Percentiles rank a stretch among this genome's conserved stretches.
Conservation (phyloP, 1,140 invertebrate species). For the Chlorops oryzae region DNA sequence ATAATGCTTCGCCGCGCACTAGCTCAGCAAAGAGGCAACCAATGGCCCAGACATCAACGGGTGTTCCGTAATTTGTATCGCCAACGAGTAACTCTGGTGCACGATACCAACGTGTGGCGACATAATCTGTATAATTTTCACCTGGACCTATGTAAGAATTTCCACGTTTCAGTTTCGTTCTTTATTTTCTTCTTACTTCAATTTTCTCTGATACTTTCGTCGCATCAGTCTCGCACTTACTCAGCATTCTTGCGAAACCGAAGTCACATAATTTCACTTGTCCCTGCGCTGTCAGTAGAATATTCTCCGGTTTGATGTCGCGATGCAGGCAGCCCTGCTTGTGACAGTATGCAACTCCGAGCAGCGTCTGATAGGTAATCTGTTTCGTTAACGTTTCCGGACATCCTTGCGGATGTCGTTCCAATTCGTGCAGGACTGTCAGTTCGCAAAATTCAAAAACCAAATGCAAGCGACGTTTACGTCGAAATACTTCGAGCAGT, state of each 20-base stretch:
- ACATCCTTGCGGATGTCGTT: slow-evolving; percentile 79
- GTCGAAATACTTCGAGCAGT: slow-evolving; percentile 93
- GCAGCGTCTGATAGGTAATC: slow-evolving; percentile 91
- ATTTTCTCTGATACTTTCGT: background rate
- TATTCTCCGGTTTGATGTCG: slow-evolving; percentile 99
- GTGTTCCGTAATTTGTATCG: slow-evolving; percentile 93
- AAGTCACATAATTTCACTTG: slow-evolving; percentile 98
- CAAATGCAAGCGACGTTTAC: slow-evolving; percentile 92
- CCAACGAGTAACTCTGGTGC: slow-evolving; percentile 95
- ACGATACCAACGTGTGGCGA: slow-evolving; percentile 97
- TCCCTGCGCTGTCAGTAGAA: slow-evolving; percentile 87
- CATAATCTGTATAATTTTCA: slow-evolving; percentile 99
- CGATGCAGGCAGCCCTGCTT: slow-evolving; percentile 92
- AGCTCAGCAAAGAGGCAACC: slow-evolving; percentile 85
- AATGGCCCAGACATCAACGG: slow-evolving; percentile 88
- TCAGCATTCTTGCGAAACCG: slow-evolving; percentile 95
- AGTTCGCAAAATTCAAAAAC: slow-evolving; percentile 99
- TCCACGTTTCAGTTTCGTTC: background rate
- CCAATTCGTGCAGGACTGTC: slow-evolving; percentile 93
- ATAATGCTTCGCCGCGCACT: slow-evolving; percentile 88
- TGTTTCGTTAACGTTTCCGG: slow-evolving; percentile 84
- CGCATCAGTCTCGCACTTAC: slow-evolving; percentile 54
- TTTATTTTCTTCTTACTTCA: slow-evolving; percentile 1
- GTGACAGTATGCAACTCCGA: slow-evolving; percentile 95
- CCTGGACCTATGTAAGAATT: slow-evolving; percentile 60